Evolutionary conservation across 2,888 invertebrate species (phyloP).

Genomic region (Diarsia dahlii): DNA sequence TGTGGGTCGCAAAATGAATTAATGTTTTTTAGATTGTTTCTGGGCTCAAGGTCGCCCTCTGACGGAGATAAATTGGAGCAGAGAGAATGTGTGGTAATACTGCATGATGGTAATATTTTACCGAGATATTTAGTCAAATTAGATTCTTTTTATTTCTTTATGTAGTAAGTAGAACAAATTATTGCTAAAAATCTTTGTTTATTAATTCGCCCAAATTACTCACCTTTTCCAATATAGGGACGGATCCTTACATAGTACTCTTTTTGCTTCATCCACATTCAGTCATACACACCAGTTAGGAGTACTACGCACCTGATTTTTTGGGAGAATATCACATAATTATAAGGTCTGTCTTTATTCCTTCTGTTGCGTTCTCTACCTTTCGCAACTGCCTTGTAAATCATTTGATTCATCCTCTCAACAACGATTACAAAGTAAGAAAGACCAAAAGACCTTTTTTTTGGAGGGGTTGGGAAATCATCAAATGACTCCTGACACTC

Average conservation of each 20-base stretch:
- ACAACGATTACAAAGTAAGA: background rate
- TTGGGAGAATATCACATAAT: background rate
- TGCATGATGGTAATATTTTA: background rate
- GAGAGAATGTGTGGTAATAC: background rate
- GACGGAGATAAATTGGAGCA: constrained; percentile 40
- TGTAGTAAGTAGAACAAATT: background rate
- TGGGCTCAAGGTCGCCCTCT: constrained; percentile 14
- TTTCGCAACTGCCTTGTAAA: too few species aligned
- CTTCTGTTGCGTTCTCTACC: background rate
- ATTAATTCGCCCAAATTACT: background rate
- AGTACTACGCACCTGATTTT: background rate
- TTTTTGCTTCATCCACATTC: background rate
- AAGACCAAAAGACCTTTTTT: background rate
- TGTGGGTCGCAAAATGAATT: constrained; percentile 42
- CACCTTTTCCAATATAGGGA: background rate
- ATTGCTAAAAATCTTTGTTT: background rate
- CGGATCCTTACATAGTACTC: background rate
- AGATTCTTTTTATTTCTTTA: background rate
- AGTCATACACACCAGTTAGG: background rate
- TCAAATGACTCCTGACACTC: too few species aligned
- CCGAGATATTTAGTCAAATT: background rate
- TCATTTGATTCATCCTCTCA: background rate
- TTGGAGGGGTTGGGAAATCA: too few species aligned
- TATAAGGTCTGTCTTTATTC: background rate
- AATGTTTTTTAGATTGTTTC: constrained; percentile 51